Percentiles rank a stretch among this genome's conserved stretches.
Conservation (phyloP, 2,888 invertebrate species). For the Cryptophagus acutangulus region DNA sequence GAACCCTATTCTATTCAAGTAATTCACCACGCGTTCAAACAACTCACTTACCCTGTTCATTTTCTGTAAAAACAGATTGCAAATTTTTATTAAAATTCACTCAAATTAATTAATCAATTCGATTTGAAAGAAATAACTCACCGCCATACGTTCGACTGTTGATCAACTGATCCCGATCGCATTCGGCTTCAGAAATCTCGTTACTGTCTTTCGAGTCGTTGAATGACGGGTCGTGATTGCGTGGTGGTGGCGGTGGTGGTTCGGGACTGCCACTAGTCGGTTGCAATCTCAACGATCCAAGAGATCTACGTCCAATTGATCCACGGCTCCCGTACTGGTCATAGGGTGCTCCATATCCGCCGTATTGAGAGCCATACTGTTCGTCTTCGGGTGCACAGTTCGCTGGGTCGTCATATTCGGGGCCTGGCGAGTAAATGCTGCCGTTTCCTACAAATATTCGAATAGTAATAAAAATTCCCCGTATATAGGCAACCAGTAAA, state of each 20-base stretch:
- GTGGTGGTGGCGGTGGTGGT: conserved; percentile 70
- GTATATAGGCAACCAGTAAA: background rate
- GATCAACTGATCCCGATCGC: conserved; percentile 74
- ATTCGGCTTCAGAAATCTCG: conserved; percentile 90
- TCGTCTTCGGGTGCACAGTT: conserved; percentile 89
- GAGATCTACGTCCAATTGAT: conserved; percentile 60
- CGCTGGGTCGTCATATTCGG: conserved; percentile 90
- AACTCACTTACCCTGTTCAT: conserved; percentile 48
- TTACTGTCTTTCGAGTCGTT: conserved; percentile 93
- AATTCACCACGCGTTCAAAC: conserved; percentile 37
- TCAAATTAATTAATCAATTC: background rate
- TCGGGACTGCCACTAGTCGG: conserved; percentile 57
- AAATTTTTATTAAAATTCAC: conserved; percentile 22
- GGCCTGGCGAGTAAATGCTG: conserved; percentile 75
- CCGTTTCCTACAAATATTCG: conserved; percentile 59
- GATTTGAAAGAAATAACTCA: conserved; percentile 54
- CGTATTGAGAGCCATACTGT: conserved; percentile 84
- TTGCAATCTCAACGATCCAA: conserved; percentile 55
- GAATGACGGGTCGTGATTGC: conserved; percentile 78
- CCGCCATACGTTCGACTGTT: conserved; percentile 82
- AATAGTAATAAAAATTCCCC: background rate
- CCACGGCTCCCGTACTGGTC: conserved; percentile 86
- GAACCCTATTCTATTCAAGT: conserved; percentile 21
- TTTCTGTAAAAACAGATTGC: conserved; percentile 48
- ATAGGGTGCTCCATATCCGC: conserved; percentile 75